Percentiles rank a stretch among this genome's conserved stretches.
Conservation (phyloP, 2,888 invertebrate genomes). For the Epinotia ramella region DNA sequence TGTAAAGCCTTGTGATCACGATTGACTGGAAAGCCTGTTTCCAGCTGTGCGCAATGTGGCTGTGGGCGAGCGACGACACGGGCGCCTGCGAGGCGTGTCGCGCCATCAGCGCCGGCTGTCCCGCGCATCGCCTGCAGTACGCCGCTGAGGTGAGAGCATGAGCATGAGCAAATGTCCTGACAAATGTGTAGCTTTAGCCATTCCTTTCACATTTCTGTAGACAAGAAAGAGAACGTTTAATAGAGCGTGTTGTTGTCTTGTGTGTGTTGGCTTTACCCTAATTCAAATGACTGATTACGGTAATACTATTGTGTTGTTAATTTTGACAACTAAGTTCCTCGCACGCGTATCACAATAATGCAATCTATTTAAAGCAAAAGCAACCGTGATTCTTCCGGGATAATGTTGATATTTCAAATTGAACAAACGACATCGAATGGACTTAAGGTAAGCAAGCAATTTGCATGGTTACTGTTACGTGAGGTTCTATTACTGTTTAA, state of each 20-base stretch:
- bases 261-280: neutral
- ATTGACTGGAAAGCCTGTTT: slow-evolving; percentile 21
- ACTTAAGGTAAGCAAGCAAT: slow-evolving; percentile 18
- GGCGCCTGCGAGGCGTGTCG: slow-evolving; percentile 67
- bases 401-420: neutral
- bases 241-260: neutral
- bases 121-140: slow-evolving; percentile 76
- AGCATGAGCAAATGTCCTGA: too few relatives aligned
- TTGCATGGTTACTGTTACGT: slow-evolving; percentile 30
- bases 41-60: slow-evolving; percentile 82
- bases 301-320: slow-evolving; percentile 4
- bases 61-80: slow-evolving; percentile 74
- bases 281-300: neutral
- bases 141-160: slow-evolving; percentile 76
- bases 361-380: neutral
- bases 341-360: neutral
- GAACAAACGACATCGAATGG: neutral
- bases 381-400: neutral
- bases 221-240: neutral
- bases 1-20: too few relatives aligned
- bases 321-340: neutral
- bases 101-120: slow-evolving; percentile 70
- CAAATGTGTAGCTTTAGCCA: too few relatives aligned
- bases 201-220: neutral
- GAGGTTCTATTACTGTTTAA: slow-evolving; percentile 30